A percentile compares a stretch with the other conserved stretches of the same genome.
These are phyloP conservation scores for Nematolebias whitei DNA, from an alignment of 2,113 vertebrate genomes.

Conservation along the genomic window DNA sequence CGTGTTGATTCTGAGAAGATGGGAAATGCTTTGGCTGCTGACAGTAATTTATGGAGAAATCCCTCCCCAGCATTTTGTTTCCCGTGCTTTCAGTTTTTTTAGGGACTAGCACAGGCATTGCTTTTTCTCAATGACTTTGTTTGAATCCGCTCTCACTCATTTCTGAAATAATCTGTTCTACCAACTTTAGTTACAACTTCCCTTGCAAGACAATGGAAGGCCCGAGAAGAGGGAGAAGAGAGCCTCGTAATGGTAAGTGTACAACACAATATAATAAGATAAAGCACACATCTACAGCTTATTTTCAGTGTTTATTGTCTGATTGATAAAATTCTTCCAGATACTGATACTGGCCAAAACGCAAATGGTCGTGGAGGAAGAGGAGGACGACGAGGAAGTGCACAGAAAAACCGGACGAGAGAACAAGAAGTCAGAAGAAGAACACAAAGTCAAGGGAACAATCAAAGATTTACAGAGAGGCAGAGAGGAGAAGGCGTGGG, in stretches of 20 bases:
- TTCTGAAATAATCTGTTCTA: background rate
- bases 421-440: background rate
- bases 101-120: background rate
- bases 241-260: conserved; percentile 17
- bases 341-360: conserved; percentile 21
- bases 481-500: background rate
- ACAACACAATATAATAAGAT: background rate
- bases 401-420: background rate
- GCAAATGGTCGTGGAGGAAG: conserved; percentile 1
- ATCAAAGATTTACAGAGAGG: background rate
- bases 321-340: conserved; percentile 19
- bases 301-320: conserved; percentile 7
- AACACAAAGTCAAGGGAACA: conserved; percentile 1
- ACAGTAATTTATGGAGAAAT: background rate
- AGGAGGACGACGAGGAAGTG: background rate
- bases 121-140: background rate
- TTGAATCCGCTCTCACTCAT: conserved; percentile 1
- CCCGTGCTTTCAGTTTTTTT: conserved; percentile 4
- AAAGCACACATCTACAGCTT: background rate
- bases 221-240: background rate
- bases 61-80: background rate
- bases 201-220: conserved; percentile 36
- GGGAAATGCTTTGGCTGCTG: background rate
- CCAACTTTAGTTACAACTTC: background rate
- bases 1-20: background rate